Evolutionary conservation across 2,797 vertebrate genomes (phyloP), one percentile per base, ranked within the genome.

Genomic region (Fundulus diaphanus): DNA sequence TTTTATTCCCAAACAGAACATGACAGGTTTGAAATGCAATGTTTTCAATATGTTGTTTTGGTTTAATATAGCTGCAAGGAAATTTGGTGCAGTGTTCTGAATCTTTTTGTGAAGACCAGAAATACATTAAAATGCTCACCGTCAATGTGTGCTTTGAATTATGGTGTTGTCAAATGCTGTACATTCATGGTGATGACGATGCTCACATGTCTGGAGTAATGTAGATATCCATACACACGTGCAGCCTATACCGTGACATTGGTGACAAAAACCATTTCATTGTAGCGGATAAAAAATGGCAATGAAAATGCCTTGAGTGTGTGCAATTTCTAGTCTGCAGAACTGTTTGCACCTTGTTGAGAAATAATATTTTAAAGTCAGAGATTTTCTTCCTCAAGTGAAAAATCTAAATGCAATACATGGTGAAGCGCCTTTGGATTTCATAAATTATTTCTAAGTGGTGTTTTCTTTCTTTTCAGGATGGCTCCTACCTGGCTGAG

Each of bases 401-500:
- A 35, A 35, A 35, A 13, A 11, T 33, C 57, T 12, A 33, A 61
- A 63, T 37, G 59, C 20, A n/a, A n/a, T n/a, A n/a, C 7, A 59
- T 18, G 18, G 29, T 33, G 29, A 0, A 7, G 56, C 29, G 31
- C 7, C 33, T 63, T 63, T 7, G 22, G 37, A 33, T 63, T 37
- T 7, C 22, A 12, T 37, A 20, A 31, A 22, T 35, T 63, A 63
- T 33, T 35, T 18, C 11, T 40, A 51, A 73, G 24, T 12, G n/a
- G 0, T 82, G 16, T 91, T 88, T 89, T 78, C 6, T 92, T 37
- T 95, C 72, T 93, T 95, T 93, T 87, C 93, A 99, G 98, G 98
- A 99, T 94, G 98, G 98, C n/a, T 99, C 98, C 18, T 99, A 99
- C 93, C 96, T 99, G 96, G 98, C 98, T 0, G 98, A 99, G 93